Percentiles rank a stretch among this genome's conserved stretches.
phyloP scores from a whole-genome alignment of 2,113 vertebrate genomes.

The Desmodus rotundus region DNA sequence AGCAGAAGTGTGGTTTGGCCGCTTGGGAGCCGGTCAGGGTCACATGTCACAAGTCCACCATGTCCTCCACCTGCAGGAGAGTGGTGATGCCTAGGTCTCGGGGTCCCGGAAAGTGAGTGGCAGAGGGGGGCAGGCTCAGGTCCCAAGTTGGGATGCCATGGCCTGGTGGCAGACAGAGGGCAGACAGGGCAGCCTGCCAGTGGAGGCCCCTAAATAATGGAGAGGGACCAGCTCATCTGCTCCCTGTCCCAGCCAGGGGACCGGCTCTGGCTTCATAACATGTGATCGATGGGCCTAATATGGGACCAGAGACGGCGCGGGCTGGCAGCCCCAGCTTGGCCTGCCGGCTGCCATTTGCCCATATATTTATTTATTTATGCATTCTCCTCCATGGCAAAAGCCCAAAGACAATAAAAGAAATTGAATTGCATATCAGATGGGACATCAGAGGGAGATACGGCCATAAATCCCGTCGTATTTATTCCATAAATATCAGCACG shows the following conservation, averaged over 20 bases:
- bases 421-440: slow-evolving; percentile 77
- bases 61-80: rapidly evolving
- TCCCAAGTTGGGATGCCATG: rapidly evolving
- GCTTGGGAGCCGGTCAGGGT: rapidly evolving
- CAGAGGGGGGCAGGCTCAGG: rapidly evolving
- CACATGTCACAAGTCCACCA: rapidly evolving
- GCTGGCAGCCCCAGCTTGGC: slow-evolving; percentile 52
- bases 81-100: not conserved
- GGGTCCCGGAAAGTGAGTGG: not conserved
- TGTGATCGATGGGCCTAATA: slow-evolving; percentile 73
- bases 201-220: slow-evolving; percentile 56
- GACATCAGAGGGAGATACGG: slow-evolving; percentile 69
- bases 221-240: slow-evolving; percentile 58
- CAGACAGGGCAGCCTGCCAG: slow-evolving; percentile 20
- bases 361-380: slow-evolving; percentile 77
- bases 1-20: rapidly evolving
- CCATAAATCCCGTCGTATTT: slow-evolving; percentile 65
- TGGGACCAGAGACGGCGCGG: slow-evolving; percentile 33
- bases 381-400: slow-evolving; percentile 58
- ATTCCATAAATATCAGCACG: slow-evolving; percentile 71
- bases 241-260: slow-evolving; percentile 40
- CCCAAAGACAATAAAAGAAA: slow-evolving; percentile 76
- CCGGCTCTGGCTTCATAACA: slow-evolving; percentile 25
- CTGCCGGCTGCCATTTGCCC: slow-evolving; percentile 61
- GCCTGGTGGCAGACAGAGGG: not conserved